Percentiles rank a stretch among this genome's conserved stretches.
Conservation (phyloP, 2,888 invertebrate genomes). For the Spilosoma lubricipeda region DNA sequence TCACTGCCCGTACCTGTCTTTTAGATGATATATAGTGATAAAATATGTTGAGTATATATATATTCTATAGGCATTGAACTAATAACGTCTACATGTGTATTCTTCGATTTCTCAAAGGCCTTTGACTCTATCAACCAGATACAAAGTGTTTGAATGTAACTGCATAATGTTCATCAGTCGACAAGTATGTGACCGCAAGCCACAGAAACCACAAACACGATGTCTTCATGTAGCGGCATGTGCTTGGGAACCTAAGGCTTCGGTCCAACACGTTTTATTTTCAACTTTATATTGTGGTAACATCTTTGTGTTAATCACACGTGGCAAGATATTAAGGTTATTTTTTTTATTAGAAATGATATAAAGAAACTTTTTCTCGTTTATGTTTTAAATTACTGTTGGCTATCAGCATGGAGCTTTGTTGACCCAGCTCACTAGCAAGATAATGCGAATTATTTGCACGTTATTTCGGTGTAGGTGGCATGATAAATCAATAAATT, state of each 20-base stretch:
- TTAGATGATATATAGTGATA: neutral
- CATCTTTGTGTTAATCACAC: neutral
- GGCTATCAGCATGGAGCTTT: neutral
- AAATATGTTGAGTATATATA: neutral
- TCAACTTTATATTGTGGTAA: conserved; percentile 18
- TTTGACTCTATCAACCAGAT: conserved; percentile 5
- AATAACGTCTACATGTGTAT: neutral
- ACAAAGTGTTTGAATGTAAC: conserved; percentile 6
- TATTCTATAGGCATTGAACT: neutral
- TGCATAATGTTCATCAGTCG: conserved; percentile 20
- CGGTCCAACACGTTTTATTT: conserved; percentile 37
- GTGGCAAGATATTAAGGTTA: neutral
- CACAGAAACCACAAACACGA: conserved; percentile 35
- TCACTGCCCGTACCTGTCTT: conserved; percentile 1
- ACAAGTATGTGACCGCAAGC: conserved; percentile 26
- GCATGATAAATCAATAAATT: neutral
- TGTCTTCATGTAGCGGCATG: conserved; percentile 26
- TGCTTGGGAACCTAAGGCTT: conserved; percentile 36
- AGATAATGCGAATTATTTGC: neutral
- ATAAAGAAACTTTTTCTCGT: neutral
- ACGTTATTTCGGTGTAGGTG: neutral
- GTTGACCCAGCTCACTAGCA: neutral
- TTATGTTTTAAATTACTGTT: neutral
- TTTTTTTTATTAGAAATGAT: neutral
- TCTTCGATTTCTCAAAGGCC: conserved; percentile 3